Percentiles rank a stretch among this genome's conserved stretches.
phyloP scores from a whole-genome alignment of 2,113 vertebrate species.

The Willisornis vidua region DNA sequence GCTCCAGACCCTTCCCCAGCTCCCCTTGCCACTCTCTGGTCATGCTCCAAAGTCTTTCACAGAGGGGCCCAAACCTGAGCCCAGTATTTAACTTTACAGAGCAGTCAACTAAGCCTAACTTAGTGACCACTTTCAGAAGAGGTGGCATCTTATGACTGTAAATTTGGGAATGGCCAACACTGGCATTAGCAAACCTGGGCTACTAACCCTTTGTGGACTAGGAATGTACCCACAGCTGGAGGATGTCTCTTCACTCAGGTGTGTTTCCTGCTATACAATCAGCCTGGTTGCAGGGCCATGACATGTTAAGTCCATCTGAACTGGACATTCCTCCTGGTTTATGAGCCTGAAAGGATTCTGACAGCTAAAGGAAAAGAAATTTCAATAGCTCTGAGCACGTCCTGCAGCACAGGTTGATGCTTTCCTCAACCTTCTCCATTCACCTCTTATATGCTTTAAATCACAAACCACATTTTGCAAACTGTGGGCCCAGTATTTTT shows the following conservation, averaged over 20 bases:
- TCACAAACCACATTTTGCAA: neutral
- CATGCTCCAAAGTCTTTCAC: neutral
- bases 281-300: rapidly evolving
- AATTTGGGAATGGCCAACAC: neutral
- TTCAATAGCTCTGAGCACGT: neutral
- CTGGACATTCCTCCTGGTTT: too few relatives aligned
- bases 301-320: neutral
- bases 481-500: neutral
- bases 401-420: rapidly evolving
- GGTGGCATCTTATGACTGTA: neutral
- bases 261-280: rapidly evolving
- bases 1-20: neutral
- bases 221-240: neutral
- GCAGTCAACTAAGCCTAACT: neutral
- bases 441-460: neutral
- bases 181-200: neutral
- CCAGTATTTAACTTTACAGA: neutral
- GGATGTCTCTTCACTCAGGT: neutral
- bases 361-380: neutral
- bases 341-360: neutral
- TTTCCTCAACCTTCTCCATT: neutral
- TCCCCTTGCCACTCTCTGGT: neutral
- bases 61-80: neutral
- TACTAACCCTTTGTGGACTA: neutral
- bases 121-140: neutral